Conservation (phyloP, 2,113 vertebrate genomes). For the Podiceps cristatus region DNA sequence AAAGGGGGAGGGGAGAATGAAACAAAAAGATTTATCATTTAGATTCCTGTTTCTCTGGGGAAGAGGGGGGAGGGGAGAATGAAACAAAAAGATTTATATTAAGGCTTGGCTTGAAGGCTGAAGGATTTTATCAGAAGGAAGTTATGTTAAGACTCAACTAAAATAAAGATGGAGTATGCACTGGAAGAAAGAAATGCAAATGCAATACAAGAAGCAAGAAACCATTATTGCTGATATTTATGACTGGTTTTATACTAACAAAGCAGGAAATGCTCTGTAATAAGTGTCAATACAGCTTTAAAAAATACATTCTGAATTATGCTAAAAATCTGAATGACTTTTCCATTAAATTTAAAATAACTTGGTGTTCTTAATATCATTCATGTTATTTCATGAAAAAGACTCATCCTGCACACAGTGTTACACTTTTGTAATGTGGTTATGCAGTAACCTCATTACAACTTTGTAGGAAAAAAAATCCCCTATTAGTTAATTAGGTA, state of each 20-base stretch:
- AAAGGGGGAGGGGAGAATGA: accelerated
- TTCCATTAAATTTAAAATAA: conserved; percentile 31
- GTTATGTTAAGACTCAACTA: not conserved
- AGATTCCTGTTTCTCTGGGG: not conserved
- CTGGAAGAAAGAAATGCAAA: not conserved
- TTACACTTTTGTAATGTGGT: not conserved
- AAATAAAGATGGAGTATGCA: not conserved
- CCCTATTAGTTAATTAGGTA: not conserved
- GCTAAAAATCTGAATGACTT: not conserved
- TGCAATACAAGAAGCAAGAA: not conserved
- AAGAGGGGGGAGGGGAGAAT: accelerated
- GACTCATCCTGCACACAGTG: conserved; percentile 27
- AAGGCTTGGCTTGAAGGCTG: not conserved
- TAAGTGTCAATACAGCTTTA: not conserved
- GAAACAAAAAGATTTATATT: not conserved
- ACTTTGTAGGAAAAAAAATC: not conserved
- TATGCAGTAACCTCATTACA: conserved; percentile 11
- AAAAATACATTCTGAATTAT: not conserved
- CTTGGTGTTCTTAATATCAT: not conserved
- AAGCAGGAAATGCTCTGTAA: not conserved
- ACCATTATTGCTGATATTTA: not conserved
- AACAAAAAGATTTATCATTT: accelerated
- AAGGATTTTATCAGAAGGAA: not conserved
- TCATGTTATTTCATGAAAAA: conserved; percentile 21
- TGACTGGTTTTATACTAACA: not conserved